Evolutionary conservation across 2,797 vertebrate species (phyloP), one percentile per base, ranked within the genome.

Genomic region (Amphiprion clarkii): DNA sequence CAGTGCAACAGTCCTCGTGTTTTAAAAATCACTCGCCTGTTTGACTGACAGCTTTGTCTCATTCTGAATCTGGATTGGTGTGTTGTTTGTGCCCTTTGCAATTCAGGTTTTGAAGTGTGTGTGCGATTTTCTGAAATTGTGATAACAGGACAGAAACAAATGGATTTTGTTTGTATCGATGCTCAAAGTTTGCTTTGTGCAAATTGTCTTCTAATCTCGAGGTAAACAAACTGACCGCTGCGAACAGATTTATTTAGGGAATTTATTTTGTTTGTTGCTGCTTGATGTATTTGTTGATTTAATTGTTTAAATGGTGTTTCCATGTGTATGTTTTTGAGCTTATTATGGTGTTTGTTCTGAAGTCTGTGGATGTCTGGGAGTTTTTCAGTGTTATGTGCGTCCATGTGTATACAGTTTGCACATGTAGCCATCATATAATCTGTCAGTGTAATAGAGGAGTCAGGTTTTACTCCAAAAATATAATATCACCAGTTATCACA

Each of bases 381-480:
- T 48, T 23, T 6, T 12, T 48, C 29, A 52, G 0, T 44, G 23
- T 19, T 27, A 5, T 27, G 44, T 63, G 51, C 31, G 49, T 33
- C 3, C 36, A 0, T 6, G 5, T 46, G 6, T 48, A 0, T 33
- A 52, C 14, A n/a, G 6, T 21, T 6, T 53, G 6, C 39, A 49
- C 25, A 23, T 51, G 42, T 14, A 42, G 42, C 7, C 58, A 25
- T 72, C 70, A 16, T 75, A 36, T 69, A 14, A 51, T 60, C 25
- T 76, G 61, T 79, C 71, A 33, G 51, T 76, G 54, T 65, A 19
- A 87, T 89, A 29, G 7, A 21, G 16, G 57, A 86, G 74, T 9
- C 71, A 69, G 82, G 83, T 89, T 92, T 90, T 92, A 79, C 78
- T 87, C 60, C 9, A 90, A 79, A 76, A 83, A 21, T 21, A 48